Conservation (phyloP, 2,888 invertebrate species). For the Calliphora vomitoria region DNA sequence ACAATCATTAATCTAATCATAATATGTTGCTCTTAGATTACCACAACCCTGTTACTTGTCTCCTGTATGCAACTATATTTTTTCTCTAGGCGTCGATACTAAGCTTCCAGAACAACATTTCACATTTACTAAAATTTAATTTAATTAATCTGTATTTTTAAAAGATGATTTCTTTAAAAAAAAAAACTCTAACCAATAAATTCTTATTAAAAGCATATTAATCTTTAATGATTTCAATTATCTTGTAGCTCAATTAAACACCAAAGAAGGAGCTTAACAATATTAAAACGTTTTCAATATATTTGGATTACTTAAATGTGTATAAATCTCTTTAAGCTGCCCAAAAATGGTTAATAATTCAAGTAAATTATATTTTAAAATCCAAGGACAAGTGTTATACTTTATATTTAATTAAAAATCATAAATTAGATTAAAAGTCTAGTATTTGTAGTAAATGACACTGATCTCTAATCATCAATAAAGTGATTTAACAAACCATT, state of each 20-base stretch:
- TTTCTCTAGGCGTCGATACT: too few relatives aligned
- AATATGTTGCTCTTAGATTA: too few relatives aligned
- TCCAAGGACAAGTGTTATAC: slow-evolving; percentile 1
- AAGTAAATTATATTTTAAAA: slow-evolving; percentile 12
- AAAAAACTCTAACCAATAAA: background rate
- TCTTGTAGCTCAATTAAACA: background rate
- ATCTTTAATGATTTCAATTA: background rate
- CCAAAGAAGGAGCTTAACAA: background rate
- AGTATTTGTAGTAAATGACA: background rate
- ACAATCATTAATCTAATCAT: too few relatives aligned
- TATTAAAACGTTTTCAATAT: background rate
- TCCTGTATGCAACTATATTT: too few relatives aligned
- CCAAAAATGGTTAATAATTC: background rate
- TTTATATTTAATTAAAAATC: background rate
- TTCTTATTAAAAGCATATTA: slow-evolving; percentile 2
- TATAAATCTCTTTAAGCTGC: slow-evolving; percentile 18
- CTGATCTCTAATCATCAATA: background rate
- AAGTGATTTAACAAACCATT: background rate
- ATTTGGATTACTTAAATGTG: slow-evolving; percentile 21
- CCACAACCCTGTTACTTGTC: too few relatives aligned
- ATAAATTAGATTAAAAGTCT: slow-evolving; percentile 10
- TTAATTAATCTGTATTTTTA: background rate
- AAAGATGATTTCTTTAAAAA: background rate
- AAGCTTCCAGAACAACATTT: too few relatives aligned
- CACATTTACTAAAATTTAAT: too few relatives aligned